Evolutionary conservation across 2,113 vertebrate genomes (phyloP).

Genomic region (Dicerorhinus sumatrensis): DNA sequence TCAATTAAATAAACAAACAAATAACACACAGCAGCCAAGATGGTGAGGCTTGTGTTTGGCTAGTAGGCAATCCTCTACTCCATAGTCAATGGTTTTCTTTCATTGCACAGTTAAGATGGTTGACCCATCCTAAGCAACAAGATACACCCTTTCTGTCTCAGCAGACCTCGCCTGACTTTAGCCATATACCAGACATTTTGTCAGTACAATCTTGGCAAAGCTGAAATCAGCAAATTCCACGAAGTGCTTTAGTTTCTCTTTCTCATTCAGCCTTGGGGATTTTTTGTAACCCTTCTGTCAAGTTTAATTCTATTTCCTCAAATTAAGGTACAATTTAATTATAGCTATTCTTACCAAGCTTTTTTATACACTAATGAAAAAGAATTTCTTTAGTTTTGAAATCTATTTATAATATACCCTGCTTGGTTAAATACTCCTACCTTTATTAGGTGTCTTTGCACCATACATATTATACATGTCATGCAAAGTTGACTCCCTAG

Average conservation of each 20-base stretch:
- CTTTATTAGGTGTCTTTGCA: neutral
- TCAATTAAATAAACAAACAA: too few relatives aligned
- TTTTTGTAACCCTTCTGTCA: neutral
- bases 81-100: neutral
- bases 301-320: neutral
- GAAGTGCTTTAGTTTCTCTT: neutral
- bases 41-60: neutral
- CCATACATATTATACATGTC: neutral
- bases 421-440: neutral
- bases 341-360: neutral
- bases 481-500: neutral
- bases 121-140: neutral
- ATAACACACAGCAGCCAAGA: neutral
- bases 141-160: neutral
- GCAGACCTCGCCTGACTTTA: neutral
- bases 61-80: neutral
- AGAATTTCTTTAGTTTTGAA: neutral
- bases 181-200: neutral
- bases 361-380: neutral
- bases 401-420: neutral
- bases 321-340: constrained; percentile 18
- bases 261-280: neutral
- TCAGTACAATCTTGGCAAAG: neutral
- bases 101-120: neutral
- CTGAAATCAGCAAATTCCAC: neutral